Base-by-base conservation (phyloP, 2,797 vertebrate species). In the Dromococcyx pavoninus region DNA sequence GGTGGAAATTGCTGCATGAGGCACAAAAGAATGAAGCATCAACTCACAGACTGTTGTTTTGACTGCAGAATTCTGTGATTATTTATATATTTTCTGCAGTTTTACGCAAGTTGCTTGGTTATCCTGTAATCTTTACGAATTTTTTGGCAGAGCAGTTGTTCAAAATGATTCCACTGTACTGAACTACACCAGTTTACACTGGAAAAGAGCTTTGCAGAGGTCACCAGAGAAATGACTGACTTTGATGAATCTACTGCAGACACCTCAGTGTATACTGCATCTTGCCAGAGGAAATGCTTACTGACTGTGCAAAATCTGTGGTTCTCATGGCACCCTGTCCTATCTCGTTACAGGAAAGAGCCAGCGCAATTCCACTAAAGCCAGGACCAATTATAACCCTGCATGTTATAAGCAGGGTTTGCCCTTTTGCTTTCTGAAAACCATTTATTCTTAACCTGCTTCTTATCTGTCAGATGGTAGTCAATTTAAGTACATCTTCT, bases 401-500 rank as follows among this genome's bases (percentile, higher is more conserved):
- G 23, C 0, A 0, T 54, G 17, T 60, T 65, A 14, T 28, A 67
- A 44, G 33, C 41, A 65, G 23, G 5, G 4, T 71, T 80, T 75
- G 39, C 21, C 78, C 53, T 60, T 82, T 76, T 86, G 33, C 78
- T 88, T 71, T 50, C 73, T 74, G 82, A 51, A 93, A 86, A 32
- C 37, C 5, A 19, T 43, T 74, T 39, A 44, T 74, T 95, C 76
- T 90, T 77, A 86, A 60, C 69, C 88, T 67, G 48, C 37, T 95
- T 56, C 75, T 67, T 41, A 80, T 79, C 75, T 94, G 80, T 95
- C 96, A 94, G 82, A 75, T 51, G n/a, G 48, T 46, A 91, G 58
- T 89, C 86, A 81, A 32, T 73, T 96, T 89, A 90, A 91, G 80
- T 33, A 84, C 83, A 86, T 94, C 71, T 91, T 92, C 75, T 92